phyloP scores from a whole-genome alignment of 2,797 vertebrate genomes.

The Acanthiza pusilla region DNA sequence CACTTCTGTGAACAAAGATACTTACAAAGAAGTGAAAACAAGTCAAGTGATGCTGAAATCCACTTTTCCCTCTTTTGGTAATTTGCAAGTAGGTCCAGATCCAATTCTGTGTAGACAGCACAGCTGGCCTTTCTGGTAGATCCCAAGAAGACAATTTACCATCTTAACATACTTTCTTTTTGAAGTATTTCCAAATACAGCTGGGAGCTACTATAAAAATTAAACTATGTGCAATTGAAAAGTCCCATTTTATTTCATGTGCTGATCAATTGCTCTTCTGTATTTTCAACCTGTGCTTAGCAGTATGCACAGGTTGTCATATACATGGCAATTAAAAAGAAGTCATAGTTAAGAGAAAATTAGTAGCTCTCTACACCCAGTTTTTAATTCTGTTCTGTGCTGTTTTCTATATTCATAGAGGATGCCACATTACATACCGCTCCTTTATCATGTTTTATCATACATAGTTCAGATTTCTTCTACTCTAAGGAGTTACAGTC shows the following conservation, averaged over 20 bases:
- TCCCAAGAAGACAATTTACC: background rate
- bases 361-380: background rate
- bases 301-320: background rate
- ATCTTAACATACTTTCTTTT: background rate
- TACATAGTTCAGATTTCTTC: background rate
- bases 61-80: background rate
- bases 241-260: background rate
- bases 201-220: background rate
- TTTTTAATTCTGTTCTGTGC: background rate
- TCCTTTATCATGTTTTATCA: background rate
- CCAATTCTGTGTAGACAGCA: background rate
- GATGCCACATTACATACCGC: rapidly evolving
- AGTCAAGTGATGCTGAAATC: background rate
- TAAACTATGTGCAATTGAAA: background rate
- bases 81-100: background rate
- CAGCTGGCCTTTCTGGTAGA: background rate
- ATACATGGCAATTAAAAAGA: background rate
- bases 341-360: background rate
- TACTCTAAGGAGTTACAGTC: background rate
- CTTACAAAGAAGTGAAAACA: background rate
- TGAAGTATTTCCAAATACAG: background rate
- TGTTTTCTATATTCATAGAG: background rate
- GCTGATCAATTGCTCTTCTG: background rate
- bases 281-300: background rate
- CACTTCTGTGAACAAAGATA: background rate